Conservation (phyloP, 1,140 invertebrate species). For the Scaptodrosophila lebanonensis region DNA sequence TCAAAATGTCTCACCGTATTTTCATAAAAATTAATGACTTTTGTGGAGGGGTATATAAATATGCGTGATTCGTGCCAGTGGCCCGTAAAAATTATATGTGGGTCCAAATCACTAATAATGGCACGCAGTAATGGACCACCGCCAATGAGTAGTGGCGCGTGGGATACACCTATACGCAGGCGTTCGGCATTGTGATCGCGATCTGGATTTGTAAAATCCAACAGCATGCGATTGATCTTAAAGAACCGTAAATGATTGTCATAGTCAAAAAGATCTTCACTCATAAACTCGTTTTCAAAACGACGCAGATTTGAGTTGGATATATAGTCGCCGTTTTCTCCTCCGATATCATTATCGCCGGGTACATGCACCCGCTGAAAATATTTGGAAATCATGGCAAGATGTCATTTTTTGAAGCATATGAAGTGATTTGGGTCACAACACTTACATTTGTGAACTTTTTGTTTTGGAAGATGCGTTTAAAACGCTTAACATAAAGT, state of each 20-base stretch:
- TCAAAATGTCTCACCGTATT: slow-evolving; percentile 69
- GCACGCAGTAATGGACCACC: slow-evolving; percentile 82
- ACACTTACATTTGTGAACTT: slow-evolving; percentile 78
- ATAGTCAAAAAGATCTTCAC: slow-evolving; percentile 81
- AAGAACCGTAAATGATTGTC: slow-evolving; percentile 80
- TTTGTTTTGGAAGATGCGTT: slow-evolving; percentile 83
- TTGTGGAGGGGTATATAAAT: slow-evolving; percentile 66
- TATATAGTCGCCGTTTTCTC: slow-evolving; percentile 88
- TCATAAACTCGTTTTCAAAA: slow-evolving; percentile 87
- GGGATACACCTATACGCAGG: slow-evolving; percentile 84
- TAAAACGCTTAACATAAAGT: slow-evolving; percentile 84
- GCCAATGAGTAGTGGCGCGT: slow-evolving; percentile 82
- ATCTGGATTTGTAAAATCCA: slow-evolving; percentile 79
- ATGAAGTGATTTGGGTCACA: background rate
- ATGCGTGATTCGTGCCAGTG: slow-evolving; percentile 86
- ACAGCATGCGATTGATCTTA: slow-evolving; percentile 85
- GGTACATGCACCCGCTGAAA: slow-evolving; percentile 87
- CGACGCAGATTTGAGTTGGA: slow-evolving; percentile 84
- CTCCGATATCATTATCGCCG: slow-evolving; percentile 97
- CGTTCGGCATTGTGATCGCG: slow-evolving; percentile 80
- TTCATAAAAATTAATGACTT: slow-evolving; percentile 76
- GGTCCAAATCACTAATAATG: slow-evolving; percentile 79
- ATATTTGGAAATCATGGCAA: slow-evolving; percentile 78
- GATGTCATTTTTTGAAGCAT: slow-evolving; percentile 79
- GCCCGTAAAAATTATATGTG: slow-evolving; percentile 89